phyloP scores from a whole-genome alignment of 2,797 vertebrate species.

The Xiphorhynchus erythropygius region DNA sequence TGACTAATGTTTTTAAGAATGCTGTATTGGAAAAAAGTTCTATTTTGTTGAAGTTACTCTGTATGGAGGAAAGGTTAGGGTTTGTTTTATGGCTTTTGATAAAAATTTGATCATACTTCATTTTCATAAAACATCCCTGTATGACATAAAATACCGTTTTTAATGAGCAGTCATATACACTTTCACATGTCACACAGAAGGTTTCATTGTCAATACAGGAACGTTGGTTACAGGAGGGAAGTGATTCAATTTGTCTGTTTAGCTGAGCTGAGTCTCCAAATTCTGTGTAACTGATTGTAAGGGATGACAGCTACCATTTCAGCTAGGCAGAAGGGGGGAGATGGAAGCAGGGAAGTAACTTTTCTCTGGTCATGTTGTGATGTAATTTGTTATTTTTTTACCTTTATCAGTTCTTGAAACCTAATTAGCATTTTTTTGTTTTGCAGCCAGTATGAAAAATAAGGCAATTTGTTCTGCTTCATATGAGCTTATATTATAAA shows the following conservation, averaged over 20 bases:
- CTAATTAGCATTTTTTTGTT: neutral
- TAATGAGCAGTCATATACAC: neutral
- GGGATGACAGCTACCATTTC: neutral
- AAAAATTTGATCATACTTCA: neutral
- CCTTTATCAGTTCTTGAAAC: neutral
- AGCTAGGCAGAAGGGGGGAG: neutral
- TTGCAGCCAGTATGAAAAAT: neutral
- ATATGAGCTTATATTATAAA: neutral
- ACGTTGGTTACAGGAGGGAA: neutral
- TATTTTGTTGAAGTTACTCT: neutral
- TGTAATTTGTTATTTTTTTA: neutral
- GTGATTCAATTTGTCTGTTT: neutral
- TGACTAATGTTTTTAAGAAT: neutral
- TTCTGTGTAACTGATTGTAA: neutral
- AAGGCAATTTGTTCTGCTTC: neutral
- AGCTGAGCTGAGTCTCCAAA: neutral
- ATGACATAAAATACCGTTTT: neutral
- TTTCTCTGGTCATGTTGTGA: neutral
- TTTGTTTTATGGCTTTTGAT: neutral
- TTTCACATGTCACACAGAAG: neutral
- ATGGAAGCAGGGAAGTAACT: neutral
- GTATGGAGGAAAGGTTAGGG: neutral
- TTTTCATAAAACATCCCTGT: neutral
- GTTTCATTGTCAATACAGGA: neutral
- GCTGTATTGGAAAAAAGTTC: neutral